Percentiles rank a stretch among this genome's conserved stretches.
These are phyloP conservation scores for Nicator chloris DNA, from an alignment of 2,113 vertebrate species.

Conservation along the genomic window DNA sequence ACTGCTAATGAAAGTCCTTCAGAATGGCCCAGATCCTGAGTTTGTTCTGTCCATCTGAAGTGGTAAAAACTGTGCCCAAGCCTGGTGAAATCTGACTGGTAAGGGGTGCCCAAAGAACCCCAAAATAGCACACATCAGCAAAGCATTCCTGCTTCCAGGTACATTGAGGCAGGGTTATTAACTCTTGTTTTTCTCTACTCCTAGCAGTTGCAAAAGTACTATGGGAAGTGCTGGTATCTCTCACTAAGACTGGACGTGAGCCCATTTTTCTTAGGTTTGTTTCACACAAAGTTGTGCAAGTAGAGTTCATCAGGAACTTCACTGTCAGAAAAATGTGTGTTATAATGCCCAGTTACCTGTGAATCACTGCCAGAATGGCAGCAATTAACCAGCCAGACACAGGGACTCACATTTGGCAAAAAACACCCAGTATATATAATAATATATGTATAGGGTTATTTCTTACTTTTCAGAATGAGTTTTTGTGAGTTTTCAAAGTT, in stretches of 20 bases:
- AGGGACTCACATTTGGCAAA: background rate
- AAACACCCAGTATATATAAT: background rate
- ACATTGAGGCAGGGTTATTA: background rate
- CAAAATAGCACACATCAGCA: background rate
- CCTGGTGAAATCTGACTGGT: background rate
- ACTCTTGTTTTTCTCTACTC: background rate
- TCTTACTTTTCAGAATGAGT: background rate
- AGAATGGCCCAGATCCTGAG: background rate
- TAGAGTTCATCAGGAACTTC: background rate
- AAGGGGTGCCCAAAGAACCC: background rate
- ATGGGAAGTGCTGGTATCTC: background rate
- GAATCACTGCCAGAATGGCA: background rate
- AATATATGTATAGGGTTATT: background rate
- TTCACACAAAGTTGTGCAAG: background rate
- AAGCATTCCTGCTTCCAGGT: background rate
- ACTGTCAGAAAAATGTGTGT: background rate
- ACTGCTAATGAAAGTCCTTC: background rate
- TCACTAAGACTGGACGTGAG: background rate
- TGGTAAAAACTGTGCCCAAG: background rate
- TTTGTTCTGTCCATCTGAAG: background rate
- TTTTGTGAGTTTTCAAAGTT: background rate
- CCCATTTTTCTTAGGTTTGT: background rate
- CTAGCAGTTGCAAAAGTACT: background rate
- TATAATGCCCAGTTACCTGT: background rate
- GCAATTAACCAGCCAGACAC: background rate